phyloP scores from a whole-genome alignment of 1,140 invertebrate species.

The Drosophila trapezifrons region DNA sequence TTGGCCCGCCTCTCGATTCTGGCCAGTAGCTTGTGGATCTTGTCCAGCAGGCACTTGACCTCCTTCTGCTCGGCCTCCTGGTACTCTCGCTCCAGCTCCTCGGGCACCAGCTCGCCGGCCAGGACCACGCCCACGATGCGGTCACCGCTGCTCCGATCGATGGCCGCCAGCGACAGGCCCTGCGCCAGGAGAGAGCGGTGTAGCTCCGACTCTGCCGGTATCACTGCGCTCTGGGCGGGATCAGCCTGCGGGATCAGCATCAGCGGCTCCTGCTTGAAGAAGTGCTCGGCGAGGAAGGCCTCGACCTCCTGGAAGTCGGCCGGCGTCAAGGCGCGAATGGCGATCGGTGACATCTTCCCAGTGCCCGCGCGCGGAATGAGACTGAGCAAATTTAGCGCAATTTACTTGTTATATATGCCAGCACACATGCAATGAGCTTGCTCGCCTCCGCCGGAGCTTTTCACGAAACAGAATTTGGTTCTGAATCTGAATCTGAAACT shows the following conservation, averaged over 20 bases:
- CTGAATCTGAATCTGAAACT: conserved; percentile 4
- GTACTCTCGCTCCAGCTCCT: conserved; percentile 53
- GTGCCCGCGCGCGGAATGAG: conserved; percentile 11
- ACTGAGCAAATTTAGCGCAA: conserved; percentile 47
- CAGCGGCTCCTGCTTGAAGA: conserved; percentile 61
- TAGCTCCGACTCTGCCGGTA: conserved; percentile 13
- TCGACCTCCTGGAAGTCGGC: conserved; percentile 38
- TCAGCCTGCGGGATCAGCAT: conserved; percentile 55
- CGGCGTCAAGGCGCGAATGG: conserved; percentile 32
- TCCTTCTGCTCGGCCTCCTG: conserved; percentile 20
- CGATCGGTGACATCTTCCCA: conserved; percentile 31
- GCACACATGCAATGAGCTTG: conserved; percentile 21
- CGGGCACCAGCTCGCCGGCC: conserved; percentile 30
- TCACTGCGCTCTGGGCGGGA: conserved; percentile 1
- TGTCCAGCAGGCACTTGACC: conserved; percentile 30
- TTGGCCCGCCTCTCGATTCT: conserved; percentile 45
- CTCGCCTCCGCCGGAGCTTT: conserved; percentile 25
- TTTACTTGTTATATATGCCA: conserved; percentile 43
- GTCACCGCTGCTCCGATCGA: conserved; percentile 27
- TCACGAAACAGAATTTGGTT: conserved; percentile 15
- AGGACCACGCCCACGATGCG: conserved; percentile 56
- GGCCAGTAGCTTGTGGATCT: conserved; percentile 56
- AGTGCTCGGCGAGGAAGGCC: conserved; percentile 46
- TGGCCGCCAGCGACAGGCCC: conserved; percentile 55
- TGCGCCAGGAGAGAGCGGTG: conserved; percentile 37